Percentiles rank a stretch among this genome's conserved stretches.
These are phyloP conservation scores for Acanthurus leucopareius DNA, from an alignment of 2,797 vertebrate genomes.

Conservation along the genomic window DNA sequence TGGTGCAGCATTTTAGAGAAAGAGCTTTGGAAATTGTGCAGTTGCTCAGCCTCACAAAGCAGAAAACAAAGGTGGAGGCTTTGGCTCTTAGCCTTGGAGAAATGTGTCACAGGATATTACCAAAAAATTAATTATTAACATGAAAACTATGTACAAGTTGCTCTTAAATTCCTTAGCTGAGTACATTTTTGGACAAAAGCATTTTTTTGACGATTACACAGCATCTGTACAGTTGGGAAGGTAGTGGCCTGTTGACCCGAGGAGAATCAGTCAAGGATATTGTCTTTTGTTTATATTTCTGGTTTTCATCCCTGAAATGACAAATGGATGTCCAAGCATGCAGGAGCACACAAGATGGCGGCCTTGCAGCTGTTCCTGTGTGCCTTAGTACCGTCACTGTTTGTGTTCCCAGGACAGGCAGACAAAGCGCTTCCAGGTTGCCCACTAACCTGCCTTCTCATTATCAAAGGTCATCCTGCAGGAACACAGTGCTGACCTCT, in stretches of 20 bases:
- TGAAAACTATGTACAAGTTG: neutral
- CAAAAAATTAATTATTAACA: constrained; percentile 22
- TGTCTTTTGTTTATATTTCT: constrained; percentile 36
- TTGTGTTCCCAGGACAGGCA: constrained; percentile 81
- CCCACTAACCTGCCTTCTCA: constrained; percentile 73
- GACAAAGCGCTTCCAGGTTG: constrained; percentile 82
- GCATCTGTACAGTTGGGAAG: neutral
- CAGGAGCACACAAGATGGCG: constrained; percentile 30
- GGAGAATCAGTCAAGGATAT: constrained; percentile 15
- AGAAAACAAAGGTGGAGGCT: neutral
- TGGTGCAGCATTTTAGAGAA: neutral
- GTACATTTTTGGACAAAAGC: neutral
- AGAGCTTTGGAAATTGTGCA: constrained; percentile 3
- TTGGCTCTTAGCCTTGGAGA: neutral
- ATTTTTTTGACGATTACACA: neutral
- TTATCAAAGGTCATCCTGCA: constrained; percentile 76
- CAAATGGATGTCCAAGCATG: constrained; percentile 41
- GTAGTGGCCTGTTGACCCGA: constrained; percentile 5
- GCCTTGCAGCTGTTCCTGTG: constrained; percentile 76
- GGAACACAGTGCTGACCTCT: constrained; percentile 72
- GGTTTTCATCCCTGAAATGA: constrained; percentile 46
- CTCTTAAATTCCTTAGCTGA: neutral
- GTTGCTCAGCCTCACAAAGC: neutral
- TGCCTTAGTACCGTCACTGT: constrained; percentile 65
- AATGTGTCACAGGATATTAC: constrained; percentile 1